Conservation (phyloP, 2,113 vertebrate genomes). For the Euleptes europaea region DNA sequence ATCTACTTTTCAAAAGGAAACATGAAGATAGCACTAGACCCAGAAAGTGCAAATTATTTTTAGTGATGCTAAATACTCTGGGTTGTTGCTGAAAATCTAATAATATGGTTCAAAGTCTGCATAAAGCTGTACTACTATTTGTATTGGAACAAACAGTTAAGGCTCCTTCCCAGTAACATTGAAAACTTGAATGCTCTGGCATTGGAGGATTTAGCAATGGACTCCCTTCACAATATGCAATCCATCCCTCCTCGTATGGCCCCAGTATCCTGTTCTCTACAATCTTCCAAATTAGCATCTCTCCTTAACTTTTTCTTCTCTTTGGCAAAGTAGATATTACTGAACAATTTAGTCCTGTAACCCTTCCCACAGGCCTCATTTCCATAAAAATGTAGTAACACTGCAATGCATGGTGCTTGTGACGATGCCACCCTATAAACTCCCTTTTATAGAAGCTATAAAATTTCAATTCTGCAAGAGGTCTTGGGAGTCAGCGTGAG, state of each 20-base stretch:
- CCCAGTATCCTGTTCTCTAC: neutral
- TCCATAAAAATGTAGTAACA: neutral
- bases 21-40: neutral
- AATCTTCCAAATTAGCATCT: neutral
- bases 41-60: neutral
- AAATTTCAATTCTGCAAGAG: conserved; percentile 52
- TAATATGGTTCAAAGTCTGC: neutral
- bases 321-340: neutral
- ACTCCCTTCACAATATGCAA: neutral
- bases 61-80: neutral
- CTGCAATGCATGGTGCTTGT: conserved; percentile 13
- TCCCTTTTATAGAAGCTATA: conserved; percentile 51
- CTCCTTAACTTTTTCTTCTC: neutral
- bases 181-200: neutral
- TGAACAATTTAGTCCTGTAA: neutral
- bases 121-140: neutral
- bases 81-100: neutral
- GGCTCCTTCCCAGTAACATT: neutral
- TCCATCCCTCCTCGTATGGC: neutral
- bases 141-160: neutral
- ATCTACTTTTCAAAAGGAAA: neutral
- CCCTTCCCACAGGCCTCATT: neutral
- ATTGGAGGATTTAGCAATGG: neutral
- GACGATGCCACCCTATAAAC: conserved; percentile 45
- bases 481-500: conserved; percentile 37